These are phyloP conservation scores for Bradypodion pumilum DNA, from an alignment of 2,797 vertebrate genomes.

Conservation along the genomic window DNA sequence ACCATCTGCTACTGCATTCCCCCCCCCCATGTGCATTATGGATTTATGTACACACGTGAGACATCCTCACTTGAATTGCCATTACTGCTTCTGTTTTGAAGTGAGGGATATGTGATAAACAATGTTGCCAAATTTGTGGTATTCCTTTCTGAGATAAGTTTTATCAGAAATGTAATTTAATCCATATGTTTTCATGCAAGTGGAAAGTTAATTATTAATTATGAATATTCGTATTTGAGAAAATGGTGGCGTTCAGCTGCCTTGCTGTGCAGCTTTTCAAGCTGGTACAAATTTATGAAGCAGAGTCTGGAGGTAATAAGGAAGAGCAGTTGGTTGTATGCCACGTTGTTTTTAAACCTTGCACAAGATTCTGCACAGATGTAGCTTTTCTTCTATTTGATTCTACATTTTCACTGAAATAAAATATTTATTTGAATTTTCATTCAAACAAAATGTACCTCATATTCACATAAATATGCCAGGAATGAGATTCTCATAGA, in stretches of 20 bases:
- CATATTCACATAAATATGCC: too few relatives aligned
- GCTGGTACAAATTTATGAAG: constrained; percentile 72
- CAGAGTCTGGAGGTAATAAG: constrained; percentile 53
- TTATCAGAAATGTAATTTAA: constrained; percentile 62
- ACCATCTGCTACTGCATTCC: background rate
- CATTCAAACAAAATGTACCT: too few relatives aligned
- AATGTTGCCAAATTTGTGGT: constrained; percentile 5
- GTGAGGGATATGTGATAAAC: constrained; percentile 49
- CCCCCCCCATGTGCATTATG: background rate
- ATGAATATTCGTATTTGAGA: constrained; percentile 73
- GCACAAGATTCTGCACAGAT: constrained; percentile 52
- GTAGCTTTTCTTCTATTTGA: constrained; percentile 47
- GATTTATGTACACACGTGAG: background rate
- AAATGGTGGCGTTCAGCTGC: constrained; percentile 59
- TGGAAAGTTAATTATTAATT: constrained; percentile 77
- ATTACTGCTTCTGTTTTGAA: constrained; percentile 27
- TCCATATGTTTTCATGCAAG: constrained; percentile 63
- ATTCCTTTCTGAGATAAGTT: constrained; percentile 46
- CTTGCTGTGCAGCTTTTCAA: constrained; percentile 64
- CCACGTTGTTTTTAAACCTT: constrained; percentile 56
- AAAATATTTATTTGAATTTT: too few relatives aligned
- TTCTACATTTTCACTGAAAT: constrained; percentile 32
- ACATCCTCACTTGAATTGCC: constrained; percentile 10
- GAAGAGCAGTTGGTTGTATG: constrained; percentile 50
- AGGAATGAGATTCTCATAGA: too few relatives aligned